A percentile compares a stretch with the other conserved stretches of the same genome.
Evolutionary conservation across 35 echinoderm and acorn worm genomes (phyloP).

Genomic region (Ophioderma brevispina): DNA sequence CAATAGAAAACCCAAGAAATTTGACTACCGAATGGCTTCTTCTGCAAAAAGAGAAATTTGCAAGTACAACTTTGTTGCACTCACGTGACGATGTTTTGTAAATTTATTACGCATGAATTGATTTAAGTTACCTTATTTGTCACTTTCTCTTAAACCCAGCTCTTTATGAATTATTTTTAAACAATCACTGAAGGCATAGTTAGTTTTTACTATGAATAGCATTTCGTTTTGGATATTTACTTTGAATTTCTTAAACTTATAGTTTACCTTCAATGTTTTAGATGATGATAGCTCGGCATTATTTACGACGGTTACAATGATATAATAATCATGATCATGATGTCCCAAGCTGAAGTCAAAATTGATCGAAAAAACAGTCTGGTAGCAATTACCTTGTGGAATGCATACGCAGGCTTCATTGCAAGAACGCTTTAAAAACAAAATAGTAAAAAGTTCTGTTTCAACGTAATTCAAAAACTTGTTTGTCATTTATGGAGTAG

Average conservation of each 20-base stretch:
- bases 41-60: no score
- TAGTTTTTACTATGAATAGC: background rate
- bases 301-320: conserved; percentile 31
- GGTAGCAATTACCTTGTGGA: conserved; percentile 16
- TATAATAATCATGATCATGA: conserved; percentile 39
- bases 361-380: background rate
- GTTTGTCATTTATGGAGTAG: no score
- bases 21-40: no score
- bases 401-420: background rate
- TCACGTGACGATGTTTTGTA: no score
- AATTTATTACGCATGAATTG: no score
- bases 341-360: background rate
- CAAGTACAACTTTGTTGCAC: no score
- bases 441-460: no score
- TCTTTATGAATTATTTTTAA: background rate
- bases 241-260: background rate
- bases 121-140: no score
- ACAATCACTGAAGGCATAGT: background rate
- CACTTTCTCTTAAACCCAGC: background rate
- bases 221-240: background rate
- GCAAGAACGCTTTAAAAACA: background rate
- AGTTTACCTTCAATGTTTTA: conserved; percentile 3
- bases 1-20: no score
- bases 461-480: no score
- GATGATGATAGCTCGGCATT: background rate